A percentile compares a stretch with the other conserved stretches of the same genome.
Evolutionary conservation across 2,888 invertebrate species (phyloP).

Genomic region (Athalia circularis): DNA sequence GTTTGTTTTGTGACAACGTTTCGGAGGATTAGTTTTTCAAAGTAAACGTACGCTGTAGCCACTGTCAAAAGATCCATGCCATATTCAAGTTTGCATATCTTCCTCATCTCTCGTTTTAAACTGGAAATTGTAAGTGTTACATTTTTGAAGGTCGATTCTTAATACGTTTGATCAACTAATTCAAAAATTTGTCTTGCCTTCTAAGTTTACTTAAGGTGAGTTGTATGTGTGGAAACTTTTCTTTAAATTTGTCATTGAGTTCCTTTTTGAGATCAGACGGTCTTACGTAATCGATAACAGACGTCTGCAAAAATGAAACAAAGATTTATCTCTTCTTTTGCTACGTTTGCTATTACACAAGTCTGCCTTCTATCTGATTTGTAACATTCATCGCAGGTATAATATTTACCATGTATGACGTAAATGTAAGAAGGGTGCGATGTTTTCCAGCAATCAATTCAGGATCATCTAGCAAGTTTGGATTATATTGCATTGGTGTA

Average conservation of each 20-base stretch:
- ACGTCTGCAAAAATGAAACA: slow-evolving; percentile 78
- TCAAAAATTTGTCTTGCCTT: slow-evolving; percentile 79
- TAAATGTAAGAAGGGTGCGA: slow-evolving; percentile 89
- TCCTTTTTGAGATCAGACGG: slow-evolving; percentile 97
- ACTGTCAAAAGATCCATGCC: slow-evolving; percentile 92
- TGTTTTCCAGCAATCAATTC: slow-evolving; percentile 93
- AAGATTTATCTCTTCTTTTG: neutral
- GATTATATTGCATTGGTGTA: slow-evolving; percentile 82
- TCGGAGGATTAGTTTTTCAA: slow-evolving; percentile 95
- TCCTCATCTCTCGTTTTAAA: slow-evolving; percentile 96
- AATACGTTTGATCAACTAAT: slow-evolving; percentile 34
- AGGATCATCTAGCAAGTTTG: slow-evolving; percentile 94
- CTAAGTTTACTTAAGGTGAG: slow-evolving; percentile 96
- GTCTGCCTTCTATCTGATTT: neutral
- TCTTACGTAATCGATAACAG: slow-evolving; percentile 96
- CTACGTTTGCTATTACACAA: neutral
- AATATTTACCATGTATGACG: slow-evolving; percentile 84
- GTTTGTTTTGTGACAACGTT: slow-evolving; percentile 96
- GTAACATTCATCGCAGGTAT: neutral
- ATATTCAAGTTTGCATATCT: slow-evolving; percentile 90
- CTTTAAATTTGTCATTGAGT: slow-evolving; percentile 96
- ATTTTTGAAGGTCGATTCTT: slow-evolving; percentile 47
- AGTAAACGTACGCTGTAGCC: slow-evolving; percentile 98
- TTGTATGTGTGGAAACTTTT: slow-evolving; percentile 96
- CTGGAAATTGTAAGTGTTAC: slow-evolving; percentile 75